Percentiles rank a stretch among this genome's conserved stretches.
phyloP scores from a whole-genome alignment of 2,797 vertebrate genomes.

The Enteromius radiatus region DNA sequence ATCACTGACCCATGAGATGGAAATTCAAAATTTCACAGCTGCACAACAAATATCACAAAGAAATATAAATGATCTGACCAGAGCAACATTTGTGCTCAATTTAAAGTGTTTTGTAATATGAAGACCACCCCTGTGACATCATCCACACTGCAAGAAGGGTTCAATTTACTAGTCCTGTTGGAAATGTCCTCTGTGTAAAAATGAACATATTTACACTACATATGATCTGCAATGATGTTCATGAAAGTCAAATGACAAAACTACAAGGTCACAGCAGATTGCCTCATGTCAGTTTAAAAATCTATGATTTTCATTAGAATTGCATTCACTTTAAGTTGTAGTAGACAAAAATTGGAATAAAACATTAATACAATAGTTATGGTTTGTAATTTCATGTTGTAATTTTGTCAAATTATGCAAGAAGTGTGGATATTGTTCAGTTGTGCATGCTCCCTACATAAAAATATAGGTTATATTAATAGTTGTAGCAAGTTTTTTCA shows the following conservation, averaged over 20 bases:
- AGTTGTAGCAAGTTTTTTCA: neutral
- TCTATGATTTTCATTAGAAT: neutral
- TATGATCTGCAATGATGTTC: neutral
- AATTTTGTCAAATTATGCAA: neutral
- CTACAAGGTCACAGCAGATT: neutral
- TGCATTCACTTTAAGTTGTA: neutral
- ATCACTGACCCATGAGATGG: neutral
- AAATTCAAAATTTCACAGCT: neutral
- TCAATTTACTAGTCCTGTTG: neutral
- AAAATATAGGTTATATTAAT: neutral
- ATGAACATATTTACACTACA: neutral
- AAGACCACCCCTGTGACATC: neutral
- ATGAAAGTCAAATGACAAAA: conserved; percentile 1
- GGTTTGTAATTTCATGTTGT: neutral
- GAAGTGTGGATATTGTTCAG: neutral
- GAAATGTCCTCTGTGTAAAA: neutral
- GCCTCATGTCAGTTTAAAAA: neutral
- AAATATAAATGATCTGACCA: neutral
- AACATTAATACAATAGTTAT: neutral
- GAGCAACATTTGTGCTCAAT: neutral
- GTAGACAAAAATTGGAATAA: neutral
- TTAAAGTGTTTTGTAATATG: neutral
- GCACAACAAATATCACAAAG: neutral
- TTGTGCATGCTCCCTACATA: neutral
- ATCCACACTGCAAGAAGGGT: neutral